Conservation (phyloP, 2,113 vertebrate genomes). For the Agapornis roseicollis region DNA sequence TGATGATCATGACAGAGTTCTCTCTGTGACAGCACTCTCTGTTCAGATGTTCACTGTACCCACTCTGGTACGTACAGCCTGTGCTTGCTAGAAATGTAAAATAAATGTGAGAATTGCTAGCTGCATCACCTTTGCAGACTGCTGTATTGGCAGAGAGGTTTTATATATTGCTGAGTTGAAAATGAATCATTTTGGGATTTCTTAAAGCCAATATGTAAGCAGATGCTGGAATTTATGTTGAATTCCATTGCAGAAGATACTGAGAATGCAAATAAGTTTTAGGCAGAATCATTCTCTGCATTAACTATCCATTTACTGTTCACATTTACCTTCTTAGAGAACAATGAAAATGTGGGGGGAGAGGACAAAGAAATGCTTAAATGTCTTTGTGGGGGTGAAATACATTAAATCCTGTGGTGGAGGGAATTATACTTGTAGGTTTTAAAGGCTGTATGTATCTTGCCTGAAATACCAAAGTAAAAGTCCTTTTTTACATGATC, state of each 20-base stretch:
- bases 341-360: neutral
- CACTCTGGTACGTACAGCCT: constrained; percentile 83
- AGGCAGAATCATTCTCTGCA: neutral
- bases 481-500: neutral
- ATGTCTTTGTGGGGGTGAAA: neutral
- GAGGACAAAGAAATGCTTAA: neutral
- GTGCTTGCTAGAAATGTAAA: neutral
- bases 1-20: constrained; percentile 93
- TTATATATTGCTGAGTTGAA: neutral
- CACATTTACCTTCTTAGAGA: neutral
- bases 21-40: constrained; percentile 92
- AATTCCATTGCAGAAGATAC: neutral
- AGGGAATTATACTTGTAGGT: neutral
- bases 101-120: neutral
- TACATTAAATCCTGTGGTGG: rapidly evolving
- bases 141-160: neutral
- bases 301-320: neutral
- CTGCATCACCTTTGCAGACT: neutral
- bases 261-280: neutral
- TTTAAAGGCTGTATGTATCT: neutral
- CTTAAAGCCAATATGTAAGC: neutral
- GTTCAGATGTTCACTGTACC: constrained; percentile 99
- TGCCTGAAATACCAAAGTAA: neutral
- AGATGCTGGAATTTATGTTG: neutral
- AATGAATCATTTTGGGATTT: neutral